A percentile compares a stretch with the other conserved stretches of the same genome.
Conservation (phyloP, 1,140 invertebrate genomes). For the Lepidurus couesii region DNA sequence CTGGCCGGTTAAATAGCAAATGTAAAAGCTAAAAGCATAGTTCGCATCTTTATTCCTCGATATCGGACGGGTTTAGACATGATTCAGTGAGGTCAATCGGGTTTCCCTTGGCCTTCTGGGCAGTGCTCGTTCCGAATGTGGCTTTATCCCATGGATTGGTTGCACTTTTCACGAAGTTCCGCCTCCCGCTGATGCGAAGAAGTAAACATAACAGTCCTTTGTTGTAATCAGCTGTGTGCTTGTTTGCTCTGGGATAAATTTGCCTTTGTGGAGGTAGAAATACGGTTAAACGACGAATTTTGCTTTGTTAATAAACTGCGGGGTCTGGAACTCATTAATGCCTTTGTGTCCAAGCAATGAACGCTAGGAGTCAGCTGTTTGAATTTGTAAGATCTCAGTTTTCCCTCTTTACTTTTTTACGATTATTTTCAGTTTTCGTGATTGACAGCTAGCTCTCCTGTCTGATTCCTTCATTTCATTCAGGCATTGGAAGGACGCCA, state of each 20-base stretch:
- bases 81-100: no score
- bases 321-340: neutral
- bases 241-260: neutral
- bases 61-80: no score
- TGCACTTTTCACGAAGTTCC: neutral
- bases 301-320: neutral
- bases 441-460: constrained; percentile 24
- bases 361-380: constrained; percentile 79
- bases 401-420: neutral
- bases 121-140: no score
- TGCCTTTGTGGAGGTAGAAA: neutral
- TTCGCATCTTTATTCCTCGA: no score
- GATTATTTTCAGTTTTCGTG: neutral
- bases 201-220: constrained; percentile 19
- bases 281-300: neutral
- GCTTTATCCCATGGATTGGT: no score
- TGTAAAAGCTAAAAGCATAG: no score
- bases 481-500: constrained; percentile 68
- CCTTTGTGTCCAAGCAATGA: constrained; percentile 55
- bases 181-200: neutral
- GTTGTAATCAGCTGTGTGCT: constrained; percentile 1
- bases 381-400: constrained; percentile 56
- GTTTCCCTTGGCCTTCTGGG: no score
- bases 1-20: no score
- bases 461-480: constrained; percentile 32